phyloP scores from a whole-genome alignment of 2,113 vertebrate species.

The Ursus arctos region DNA sequence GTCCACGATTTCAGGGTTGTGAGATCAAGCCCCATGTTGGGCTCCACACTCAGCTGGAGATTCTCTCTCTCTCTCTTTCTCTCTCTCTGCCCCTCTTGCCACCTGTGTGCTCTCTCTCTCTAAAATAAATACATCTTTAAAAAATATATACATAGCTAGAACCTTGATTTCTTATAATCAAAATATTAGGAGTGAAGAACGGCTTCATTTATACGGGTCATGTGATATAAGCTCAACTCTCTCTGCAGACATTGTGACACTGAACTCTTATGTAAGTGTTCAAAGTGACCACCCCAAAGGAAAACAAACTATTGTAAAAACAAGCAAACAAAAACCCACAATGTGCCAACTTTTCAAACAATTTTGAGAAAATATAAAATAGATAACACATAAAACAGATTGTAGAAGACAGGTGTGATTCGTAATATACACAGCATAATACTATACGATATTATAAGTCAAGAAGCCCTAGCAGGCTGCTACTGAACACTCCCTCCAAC shows the following conservation, averaged over 20 bases:
- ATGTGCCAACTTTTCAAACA: neutral
- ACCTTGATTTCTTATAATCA: neutral
- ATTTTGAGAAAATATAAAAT: neutral
- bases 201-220: neutral
- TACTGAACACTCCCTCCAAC: neutral
- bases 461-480: neutral
- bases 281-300: neutral
- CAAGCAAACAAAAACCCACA: neutral
- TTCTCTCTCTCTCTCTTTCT: neutral
- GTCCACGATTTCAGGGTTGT: neutral
- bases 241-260: neutral
- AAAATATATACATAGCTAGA: neutral
- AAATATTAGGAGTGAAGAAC: neutral
- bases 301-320: neutral
- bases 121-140: neutral
- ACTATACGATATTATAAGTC: neutral
- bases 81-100: neutral
- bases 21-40: neutral
- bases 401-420: neutral
- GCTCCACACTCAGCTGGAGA: neutral
- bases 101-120: neutral
- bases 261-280: neutral
- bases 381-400: neutral
- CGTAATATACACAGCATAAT: no score
- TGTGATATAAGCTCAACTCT: neutral